Percentiles rank a stretch among this genome's conserved stretches.
These are phyloP conservation scores for Macrophya alboannulata DNA, from an alignment of 2,888 invertebrate species.

Conservation along the genomic window DNA sequence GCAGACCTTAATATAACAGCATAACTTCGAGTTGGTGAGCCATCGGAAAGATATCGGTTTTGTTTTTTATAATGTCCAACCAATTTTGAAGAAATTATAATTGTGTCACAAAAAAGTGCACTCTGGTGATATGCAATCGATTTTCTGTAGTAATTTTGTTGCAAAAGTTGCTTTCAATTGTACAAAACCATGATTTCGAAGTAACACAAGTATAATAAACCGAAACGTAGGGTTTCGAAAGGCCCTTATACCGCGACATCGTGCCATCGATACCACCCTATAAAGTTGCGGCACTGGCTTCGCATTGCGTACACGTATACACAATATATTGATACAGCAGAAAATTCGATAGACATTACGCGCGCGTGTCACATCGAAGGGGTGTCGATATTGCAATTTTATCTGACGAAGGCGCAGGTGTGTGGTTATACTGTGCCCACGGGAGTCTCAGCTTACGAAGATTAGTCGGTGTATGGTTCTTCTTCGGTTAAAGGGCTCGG, in stretches of 20 bases:
- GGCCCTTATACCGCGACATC: background rate
- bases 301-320: constrained; percentile 27
- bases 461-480: constrained; percentile 44
- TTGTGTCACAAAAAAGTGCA: too few species aligned
- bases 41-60: background rate
- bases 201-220: background rate
- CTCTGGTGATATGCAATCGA: too few species aligned
- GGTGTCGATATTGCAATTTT: constrained; percentile 50
- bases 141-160: too few species aligned
- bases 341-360: constrained; percentile 32
- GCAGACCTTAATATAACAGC: background rate
- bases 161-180: background rate
- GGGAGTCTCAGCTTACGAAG: constrained; percentile 46
- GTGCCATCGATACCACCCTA: constrained; percentile 7
- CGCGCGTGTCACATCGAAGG: background rate
- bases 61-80: background rate
- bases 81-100: background rate
- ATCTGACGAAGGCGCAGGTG: constrained; percentile 32
- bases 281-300: background rate
- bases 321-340: constrained; percentile 23
- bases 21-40: background rate
- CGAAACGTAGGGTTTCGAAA: background rate
- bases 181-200: background rate
- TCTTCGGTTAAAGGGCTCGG: constrained; percentile 16
- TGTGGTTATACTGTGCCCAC: background rate